Evolutionary conservation across 37 sponge, comb jelly and placozoan species (phyloP).

Genomic region (Crambe crambe): DNA sequence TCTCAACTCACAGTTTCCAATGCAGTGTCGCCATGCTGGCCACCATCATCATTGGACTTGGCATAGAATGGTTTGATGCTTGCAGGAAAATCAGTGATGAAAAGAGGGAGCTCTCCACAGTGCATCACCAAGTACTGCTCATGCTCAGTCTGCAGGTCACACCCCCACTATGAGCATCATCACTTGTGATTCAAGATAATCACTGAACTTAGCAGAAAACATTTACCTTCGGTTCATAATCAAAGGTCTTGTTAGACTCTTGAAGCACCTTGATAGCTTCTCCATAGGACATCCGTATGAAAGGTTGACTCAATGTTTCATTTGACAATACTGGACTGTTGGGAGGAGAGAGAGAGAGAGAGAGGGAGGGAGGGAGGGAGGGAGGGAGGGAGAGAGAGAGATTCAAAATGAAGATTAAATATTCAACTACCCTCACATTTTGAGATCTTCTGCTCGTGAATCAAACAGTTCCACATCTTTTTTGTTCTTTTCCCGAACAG

Average conservation of each 20-base stretch:
- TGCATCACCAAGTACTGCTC: conserved; percentile 66
- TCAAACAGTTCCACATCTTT: conserved; percentile 57
- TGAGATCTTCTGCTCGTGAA: not conserved
- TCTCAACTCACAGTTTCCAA: conserved; percentile 6
- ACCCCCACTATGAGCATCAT: conserved; percentile 63
- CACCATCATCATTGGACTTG: conserved; percentile 26
- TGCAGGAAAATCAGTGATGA: conserved; percentile 85
- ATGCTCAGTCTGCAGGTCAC: conserved; percentile 71
- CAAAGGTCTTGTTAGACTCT: conserved; percentile 19
- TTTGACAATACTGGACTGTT: too few relatives aligned
- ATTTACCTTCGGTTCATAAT: conserved; percentile 49
- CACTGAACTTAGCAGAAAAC: too few relatives aligned
- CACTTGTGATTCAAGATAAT: too few relatives aligned
- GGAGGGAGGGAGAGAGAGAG: too few relatives aligned
- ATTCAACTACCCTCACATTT: conserved; percentile 2
- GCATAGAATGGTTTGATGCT: conserved; percentile 88
- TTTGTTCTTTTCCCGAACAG: conserved; percentile 33
- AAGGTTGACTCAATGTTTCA: not conserved
- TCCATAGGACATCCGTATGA: conserved; percentile 57
- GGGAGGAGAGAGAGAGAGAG: too few relatives aligned
- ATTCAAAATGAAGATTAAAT: not conserved
- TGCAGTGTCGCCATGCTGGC: not conserved
- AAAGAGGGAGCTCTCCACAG: conserved; percentile 60
- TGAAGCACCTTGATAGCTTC: conserved; percentile 63
- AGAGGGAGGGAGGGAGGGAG: too few relatives aligned